Conservation (phyloP, 2,113 vertebrate genomes). For the Paradoxurus hermaphroditus region DNA sequence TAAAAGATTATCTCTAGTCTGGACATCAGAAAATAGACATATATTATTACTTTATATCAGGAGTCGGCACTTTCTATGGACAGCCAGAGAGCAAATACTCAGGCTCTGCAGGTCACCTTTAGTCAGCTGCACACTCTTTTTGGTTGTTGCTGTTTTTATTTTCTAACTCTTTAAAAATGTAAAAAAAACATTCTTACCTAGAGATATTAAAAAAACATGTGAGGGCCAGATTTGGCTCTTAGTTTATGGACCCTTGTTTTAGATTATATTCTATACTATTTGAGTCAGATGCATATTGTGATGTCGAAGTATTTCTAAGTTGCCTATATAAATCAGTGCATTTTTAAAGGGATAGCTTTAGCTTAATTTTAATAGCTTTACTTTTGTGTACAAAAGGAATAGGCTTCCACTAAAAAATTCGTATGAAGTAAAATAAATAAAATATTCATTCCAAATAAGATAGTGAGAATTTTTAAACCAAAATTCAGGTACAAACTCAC, state of each 20-base stretch:
- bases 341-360: slow-evolving; percentile 16
- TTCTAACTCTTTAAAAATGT: background rate
- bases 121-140: background rate
- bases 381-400: slow-evolving; percentile 1
- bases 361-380: slow-evolving; percentile 29
- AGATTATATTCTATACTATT: background rate
- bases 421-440: slow-evolving; percentile 4
- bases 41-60: background rate
- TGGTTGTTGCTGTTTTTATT: background rate
- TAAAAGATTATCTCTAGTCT: background rate
- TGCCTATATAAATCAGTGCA: background rate
- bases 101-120: background rate
- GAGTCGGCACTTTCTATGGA: background rate
- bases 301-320: background rate
- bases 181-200: background rate
- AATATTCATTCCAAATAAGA: background rate
- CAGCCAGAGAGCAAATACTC: background rate
- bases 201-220: background rate
- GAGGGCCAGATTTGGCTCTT: background rate
- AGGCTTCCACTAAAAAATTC: background rate
- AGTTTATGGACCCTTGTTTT: slow-evolving; percentile 12
- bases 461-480: slow-evolving; percentile 15
- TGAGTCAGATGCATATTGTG: background rate
- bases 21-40: background rate
- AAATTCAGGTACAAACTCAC: background rate